These are phyloP conservation scores for Dryoscopus gambensis DNA, from an alignment of 2,113 vertebrate species.

Conservation along the genomic window DNA sequence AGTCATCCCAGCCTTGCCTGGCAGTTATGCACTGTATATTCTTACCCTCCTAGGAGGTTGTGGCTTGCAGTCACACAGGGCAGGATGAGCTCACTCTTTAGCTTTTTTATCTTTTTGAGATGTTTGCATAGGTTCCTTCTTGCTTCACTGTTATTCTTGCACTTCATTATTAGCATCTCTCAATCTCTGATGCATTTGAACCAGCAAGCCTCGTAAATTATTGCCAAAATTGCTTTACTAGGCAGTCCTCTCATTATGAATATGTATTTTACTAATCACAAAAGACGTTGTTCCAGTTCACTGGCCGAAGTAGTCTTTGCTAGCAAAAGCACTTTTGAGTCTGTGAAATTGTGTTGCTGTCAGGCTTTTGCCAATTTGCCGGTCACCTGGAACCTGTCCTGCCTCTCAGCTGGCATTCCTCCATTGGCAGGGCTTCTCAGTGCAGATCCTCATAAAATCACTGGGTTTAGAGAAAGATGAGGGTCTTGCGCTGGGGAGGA, in stretches of 20 bases:
- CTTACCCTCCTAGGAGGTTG: not conserved
- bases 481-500: not conserved
- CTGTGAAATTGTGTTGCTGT: not conserved
- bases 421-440: not conserved
- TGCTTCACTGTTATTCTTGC: not conserved
- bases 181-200: not conserved
- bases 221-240: not conserved
- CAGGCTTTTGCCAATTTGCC: not conserved
- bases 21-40: not conserved
- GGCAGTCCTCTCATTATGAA: not conserved
- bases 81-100: not conserved
- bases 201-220: not conserved
- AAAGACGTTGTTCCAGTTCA: not conserved
- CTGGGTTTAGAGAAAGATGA: not conserved
- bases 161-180: not conserved
- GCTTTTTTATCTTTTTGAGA: not conserved
- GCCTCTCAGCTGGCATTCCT: not conserved
- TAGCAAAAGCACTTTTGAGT: not conserved
- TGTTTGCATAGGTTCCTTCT: not conserved
- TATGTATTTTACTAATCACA: not conserved
- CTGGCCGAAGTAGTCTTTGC: not conserved
- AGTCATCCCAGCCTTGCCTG: not conserved
- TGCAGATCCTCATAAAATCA: not conserved
- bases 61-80: not conserved
- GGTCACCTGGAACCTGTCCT: not conserved